phyloP scores from a whole-genome alignment of 2,888 invertebrate genomes.

The Clanis bilineata region DNA sequence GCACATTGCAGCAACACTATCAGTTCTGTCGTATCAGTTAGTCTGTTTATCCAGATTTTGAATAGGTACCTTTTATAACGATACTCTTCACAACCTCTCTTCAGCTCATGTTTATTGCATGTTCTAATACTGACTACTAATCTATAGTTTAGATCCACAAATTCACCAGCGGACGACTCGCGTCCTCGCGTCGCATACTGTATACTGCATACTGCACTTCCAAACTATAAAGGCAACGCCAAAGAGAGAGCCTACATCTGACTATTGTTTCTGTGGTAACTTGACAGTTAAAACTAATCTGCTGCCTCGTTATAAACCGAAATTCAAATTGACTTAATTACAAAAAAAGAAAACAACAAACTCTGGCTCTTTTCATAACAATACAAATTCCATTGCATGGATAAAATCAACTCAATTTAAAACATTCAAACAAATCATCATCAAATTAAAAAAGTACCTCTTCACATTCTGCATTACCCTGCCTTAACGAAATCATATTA shows the following conservation, averaged over 20 bases:
- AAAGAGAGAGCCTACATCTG: constrained; percentile 78
- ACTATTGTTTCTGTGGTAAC: constrained; percentile 79
- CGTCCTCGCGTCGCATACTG: constrained; percentile 24
- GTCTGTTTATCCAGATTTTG: constrained; percentile 77
- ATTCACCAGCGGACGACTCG: constrained; percentile 34
- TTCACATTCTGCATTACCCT: constrained; percentile 80
- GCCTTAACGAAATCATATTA: constrained; percentile 79
- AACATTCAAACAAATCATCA: constrained; percentile 78
- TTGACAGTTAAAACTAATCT: constrained; percentile 73
- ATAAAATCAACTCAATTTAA: constrained; percentile 78
- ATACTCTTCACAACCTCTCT: constrained; percentile 79
- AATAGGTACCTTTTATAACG: constrained; percentile 81
- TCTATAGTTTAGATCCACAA: too few relatives aligned
- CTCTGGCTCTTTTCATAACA: constrained; percentile 77
- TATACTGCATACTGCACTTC: constrained; percentile 38
- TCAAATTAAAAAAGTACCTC: constrained; percentile 79
- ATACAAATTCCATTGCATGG: constrained; percentile 79
- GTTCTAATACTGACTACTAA: constrained; percentile 71
- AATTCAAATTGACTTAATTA: constrained; percentile 75
- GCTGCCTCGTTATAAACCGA: constrained; percentile 73
- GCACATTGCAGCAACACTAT: constrained; percentile 78
- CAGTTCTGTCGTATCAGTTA: constrained; percentile 68
- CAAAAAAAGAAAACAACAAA: constrained; percentile 78
- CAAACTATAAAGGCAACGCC: constrained; percentile 59
- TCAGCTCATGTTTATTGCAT: constrained; percentile 68